Evolutionary conservation across 2,113 vertebrate species (phyloP).

Genomic region (Synodontis membranacea): DNA sequence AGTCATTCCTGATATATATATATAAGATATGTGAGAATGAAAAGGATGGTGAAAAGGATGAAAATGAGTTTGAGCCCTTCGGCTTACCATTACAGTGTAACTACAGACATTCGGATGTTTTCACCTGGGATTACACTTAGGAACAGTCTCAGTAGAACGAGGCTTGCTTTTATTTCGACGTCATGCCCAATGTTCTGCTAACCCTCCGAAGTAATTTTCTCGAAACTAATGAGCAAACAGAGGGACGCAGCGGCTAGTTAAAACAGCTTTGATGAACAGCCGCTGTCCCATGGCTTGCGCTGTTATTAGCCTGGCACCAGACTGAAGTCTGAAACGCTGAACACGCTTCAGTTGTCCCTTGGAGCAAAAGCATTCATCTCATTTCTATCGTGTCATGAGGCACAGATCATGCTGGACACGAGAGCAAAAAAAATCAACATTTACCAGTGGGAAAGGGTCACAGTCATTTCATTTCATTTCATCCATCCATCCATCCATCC

Average conservation of each 20-base stretch:
- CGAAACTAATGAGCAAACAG: conserved; percentile 69
- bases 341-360: conserved; percentile 70
- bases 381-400: conserved; percentile 60
- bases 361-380: conserved; percentile 65
- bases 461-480: background rate
- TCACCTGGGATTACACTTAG: conserved; percentile 32
- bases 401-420: conserved; percentile 37
- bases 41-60: background rate
- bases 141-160: conserved; percentile 46
- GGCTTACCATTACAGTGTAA: conserved; percentile 4
- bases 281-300: conserved; percentile 63
- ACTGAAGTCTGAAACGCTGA: conserved; percentile 75
- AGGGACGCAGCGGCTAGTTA: conserved; percentile 57
- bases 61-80: background rate
- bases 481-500: background rate
- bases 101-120: conserved; percentile 7
- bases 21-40: background rate
- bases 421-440: background rate
- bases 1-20: background rate
- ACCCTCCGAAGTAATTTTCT: conserved; percentile 68
- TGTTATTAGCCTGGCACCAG: conserved; percentile 71
- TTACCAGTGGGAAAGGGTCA: background rate
- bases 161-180: conserved; percentile 34
- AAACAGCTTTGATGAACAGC: conserved; percentile 75
- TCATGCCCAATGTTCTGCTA: conserved; percentile 49